These are phyloP conservation scores for Amorpha juglandis DNA, from an alignment of 2,888 invertebrate species.

Conservation along the genomic window DNA sequence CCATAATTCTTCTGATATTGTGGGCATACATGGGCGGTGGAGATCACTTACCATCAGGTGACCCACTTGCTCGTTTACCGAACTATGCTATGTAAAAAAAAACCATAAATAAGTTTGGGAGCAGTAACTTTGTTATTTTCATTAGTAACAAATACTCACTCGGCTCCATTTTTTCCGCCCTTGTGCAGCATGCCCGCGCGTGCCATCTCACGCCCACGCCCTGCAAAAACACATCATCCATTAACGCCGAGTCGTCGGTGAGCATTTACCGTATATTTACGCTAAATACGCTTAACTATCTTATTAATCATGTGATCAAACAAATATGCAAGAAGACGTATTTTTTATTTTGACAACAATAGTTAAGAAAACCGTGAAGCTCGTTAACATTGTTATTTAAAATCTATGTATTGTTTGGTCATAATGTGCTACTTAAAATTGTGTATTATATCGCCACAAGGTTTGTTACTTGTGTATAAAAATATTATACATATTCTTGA, in stretches of 20 bases:
- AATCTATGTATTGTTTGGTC: slow-evolving; percentile 6
- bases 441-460: neutral
- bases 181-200: slow-evolving; percentile 91
- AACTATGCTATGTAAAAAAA: too few species aligned
- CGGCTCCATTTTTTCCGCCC: slow-evolving; percentile 89
- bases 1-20: too few species aligned
- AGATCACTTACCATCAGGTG: too few species aligned
- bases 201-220: slow-evolving; percentile 88
- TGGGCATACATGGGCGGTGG: too few species aligned
- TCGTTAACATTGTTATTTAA: slow-evolving; percentile 9
- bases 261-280: slow-evolving; percentile 68
- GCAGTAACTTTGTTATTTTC: slow-evolving; percentile 31
- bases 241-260: slow-evolving; percentile 65
- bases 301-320: slow-evolving; percentile 58
- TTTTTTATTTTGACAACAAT: neutral
- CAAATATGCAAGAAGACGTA: slow-evolving; percentile 42
- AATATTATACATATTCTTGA: too few species aligned
- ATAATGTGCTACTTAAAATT: slow-evolving; percentile 13
- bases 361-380: neutral
- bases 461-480: too few species aligned
- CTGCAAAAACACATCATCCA: slow-evolving; percentile 78
- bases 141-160: slow-evolving; percentile 82
- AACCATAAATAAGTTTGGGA: neutral
- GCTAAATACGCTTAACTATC: slow-evolving; percentile 55
- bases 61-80: too few species aligned